Percentiles rank a stretch among this genome's conserved stretches.
These are phyloP conservation scores for Aythya baeri DNA, from an alignment of 2,113 vertebrate species.

Conservation along the genomic window DNA sequence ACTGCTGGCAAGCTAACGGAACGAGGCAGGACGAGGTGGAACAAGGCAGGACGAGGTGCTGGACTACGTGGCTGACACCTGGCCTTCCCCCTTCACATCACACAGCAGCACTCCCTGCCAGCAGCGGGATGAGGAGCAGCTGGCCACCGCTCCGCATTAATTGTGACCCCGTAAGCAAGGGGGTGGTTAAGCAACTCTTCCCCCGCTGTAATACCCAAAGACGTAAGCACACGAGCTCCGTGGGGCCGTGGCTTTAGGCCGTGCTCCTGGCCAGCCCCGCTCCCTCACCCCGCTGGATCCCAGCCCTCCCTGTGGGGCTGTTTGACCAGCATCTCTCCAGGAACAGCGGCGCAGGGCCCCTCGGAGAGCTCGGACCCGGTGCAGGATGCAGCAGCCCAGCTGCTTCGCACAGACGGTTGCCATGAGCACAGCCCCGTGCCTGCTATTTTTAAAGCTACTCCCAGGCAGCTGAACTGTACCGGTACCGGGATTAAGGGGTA, in stretches of 20 bases:
- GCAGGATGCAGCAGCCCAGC: constrained; percentile 30
- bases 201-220: not conserved
- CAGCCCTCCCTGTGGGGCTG: not conserved
- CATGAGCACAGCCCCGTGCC: constrained; percentile 12
- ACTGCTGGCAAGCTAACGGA: constrained; percentile 10
- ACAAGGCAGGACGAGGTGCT: constrained; percentile 7
- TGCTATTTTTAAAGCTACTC: constrained; percentile 58
- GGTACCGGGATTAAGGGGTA: too few relatives aligned
- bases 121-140: not conserved
- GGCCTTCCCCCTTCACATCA: constrained; percentile 28
- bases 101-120: not conserved
- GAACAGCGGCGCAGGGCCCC: not conserved
- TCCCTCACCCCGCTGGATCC: not conserved
- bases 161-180: not conserved
- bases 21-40: constrained; percentile 4
- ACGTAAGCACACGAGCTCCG: not conserved
- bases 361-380: not conserved
- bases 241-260: not conserved
- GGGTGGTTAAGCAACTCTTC: not conserved
- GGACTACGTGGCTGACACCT: constrained; percentile 49
- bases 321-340: not conserved
- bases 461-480: constrained; percentile 2
- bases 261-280: not conserved
- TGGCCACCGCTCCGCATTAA: constrained; percentile 19
- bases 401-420: constrained; percentile 45